These are phyloP conservation scores for Toxotes lorentzi DNA, from an alignment of 2,797 vertebrate genomes.

Conservation along the genomic window DNA sequence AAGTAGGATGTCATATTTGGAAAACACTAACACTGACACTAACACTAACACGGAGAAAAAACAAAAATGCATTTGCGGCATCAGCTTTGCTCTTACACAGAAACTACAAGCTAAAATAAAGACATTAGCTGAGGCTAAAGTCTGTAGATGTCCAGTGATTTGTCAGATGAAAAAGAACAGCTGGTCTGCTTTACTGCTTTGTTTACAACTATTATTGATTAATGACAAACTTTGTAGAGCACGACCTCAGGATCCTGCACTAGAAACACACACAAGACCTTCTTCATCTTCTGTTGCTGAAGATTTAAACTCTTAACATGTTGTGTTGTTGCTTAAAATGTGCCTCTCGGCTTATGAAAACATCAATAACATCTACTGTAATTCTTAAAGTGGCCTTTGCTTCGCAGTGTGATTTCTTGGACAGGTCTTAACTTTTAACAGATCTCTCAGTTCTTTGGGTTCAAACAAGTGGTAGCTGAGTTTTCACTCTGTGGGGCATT, in stretches of 20 bases:
- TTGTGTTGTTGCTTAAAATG: background rate
- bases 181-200: background rate
- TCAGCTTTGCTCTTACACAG: too few relatives aligned
- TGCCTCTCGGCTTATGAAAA: conserved; percentile 1
- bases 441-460: conserved; percentile 18
- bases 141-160: background rate
- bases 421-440: conserved; percentile 4
- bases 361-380: background rate
- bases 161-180: background rate
- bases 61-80: too few relatives aligned
- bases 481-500: conserved; percentile 17
- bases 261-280: conserved; percentile 6
- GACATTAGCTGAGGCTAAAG: background rate
- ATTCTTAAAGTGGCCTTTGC: background rate
- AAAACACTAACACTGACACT: too few relatives aligned
- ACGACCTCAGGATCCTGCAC: background rate
- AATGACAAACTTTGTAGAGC: background rate
- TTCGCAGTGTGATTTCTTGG: background rate
- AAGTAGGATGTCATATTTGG: background rate
- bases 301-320: background rate
- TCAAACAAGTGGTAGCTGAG: conserved; percentile 6
- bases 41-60: too few relatives aligned
- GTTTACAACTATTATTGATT: background rate
- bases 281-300: background rate
- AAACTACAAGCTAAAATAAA: too few relatives aligned